Evolutionary conservation across 2,888 invertebrate species (phyloP).

Genomic region (Branchellion lobata): DNA sequence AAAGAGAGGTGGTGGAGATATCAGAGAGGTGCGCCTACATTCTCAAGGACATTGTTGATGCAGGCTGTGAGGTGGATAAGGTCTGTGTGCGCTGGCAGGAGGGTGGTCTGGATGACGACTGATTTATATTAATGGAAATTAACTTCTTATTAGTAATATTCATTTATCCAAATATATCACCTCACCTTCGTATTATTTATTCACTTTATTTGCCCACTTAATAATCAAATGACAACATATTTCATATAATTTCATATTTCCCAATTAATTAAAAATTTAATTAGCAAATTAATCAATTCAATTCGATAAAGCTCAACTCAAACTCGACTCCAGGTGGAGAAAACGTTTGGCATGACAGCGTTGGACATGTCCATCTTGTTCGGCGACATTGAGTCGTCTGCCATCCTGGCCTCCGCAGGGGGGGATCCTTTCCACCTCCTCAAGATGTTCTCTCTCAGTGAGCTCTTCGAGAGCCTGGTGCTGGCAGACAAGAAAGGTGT

Average conservation of each 20-base stretch:
- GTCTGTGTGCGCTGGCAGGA: constrained; percentile 36
- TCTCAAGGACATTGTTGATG: constrained; percentile 50
- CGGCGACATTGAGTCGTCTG: constrained; percentile 53
- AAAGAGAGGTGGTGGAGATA: constrained; percentile 43
- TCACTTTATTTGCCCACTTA: too few relatives aligned
- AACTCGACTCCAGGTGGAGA: constrained; percentile 42
- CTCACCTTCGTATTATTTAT: too few relatives aligned
- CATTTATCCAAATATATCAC: too few relatives aligned
- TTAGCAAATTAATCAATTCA: too few relatives aligned
- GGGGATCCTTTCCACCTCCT: constrained; percentile 52
- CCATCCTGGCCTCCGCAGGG: constrained; percentile 50
- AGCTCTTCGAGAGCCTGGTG: constrained; percentile 51
- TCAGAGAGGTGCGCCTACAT: constrained; percentile 48
- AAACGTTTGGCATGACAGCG: constrained; percentile 53
- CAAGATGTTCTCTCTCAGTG: constrained; percentile 52
- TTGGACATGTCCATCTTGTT: constrained; percentile 53
- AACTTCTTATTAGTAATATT: too few relatives aligned
- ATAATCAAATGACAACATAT: too few relatives aligned
- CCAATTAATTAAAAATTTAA: neutral
- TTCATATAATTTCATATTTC: too few relatives aligned
- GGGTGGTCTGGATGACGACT: too few relatives aligned
- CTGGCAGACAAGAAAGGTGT: constrained; percentile 47
- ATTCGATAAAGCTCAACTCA: too few relatives aligned
- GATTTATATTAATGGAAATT: too few relatives aligned
- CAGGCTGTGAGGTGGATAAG: constrained; percentile 50